Percentiles rank a stretch among this genome's conserved stretches.
These are phyloP conservation scores for Lycaena phlaeas DNA, from an alignment of 2,888 invertebrate species.

Conservation along the genomic window DNA sequence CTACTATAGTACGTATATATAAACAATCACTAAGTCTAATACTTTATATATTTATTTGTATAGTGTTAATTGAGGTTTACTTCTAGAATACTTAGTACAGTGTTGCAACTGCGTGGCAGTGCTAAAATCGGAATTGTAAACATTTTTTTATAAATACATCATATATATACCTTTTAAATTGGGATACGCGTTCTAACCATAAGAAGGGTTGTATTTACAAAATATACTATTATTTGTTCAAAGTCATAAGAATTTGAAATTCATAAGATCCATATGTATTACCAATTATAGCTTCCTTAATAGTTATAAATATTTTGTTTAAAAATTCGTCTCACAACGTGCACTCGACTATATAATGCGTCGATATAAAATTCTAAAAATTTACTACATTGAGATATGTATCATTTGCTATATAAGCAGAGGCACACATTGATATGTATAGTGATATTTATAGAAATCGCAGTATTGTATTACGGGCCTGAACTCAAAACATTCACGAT, in stretches of 20 bases:
- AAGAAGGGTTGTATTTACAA: constrained; percentile 59
- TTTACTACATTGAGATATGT: constrained; percentile 64
- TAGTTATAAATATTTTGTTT: constrained; percentile 54
- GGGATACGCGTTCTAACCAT: constrained; percentile 44
- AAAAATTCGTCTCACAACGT: constrained; percentile 61
- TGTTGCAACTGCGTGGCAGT: constrained; percentile 15
- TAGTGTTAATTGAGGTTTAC: constrained; percentile 6
- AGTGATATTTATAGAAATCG: constrained; percentile 29
- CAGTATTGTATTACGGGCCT: constrained; percentile 6
- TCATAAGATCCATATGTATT: constrained; percentile 68
- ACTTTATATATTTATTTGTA: constrained; percentile 2
- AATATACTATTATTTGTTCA: constrained; percentile 55
- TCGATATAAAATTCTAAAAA: constrained; percentile 61
- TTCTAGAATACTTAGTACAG: constrained; percentile 2
- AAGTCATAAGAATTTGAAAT: constrained; percentile 70
- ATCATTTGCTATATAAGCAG: constrained; percentile 63
- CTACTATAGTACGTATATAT: constrained; percentile 8
- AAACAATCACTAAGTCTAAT: constrained; percentile 8
- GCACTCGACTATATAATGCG: constrained; percentile 42
- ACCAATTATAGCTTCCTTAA: constrained; percentile 59
- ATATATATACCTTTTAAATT: constrained; percentile 37
- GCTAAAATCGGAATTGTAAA: constrained; percentile 12
- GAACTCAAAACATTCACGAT: too few species aligned
- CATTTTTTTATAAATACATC: constrained; percentile 9
- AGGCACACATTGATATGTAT: constrained; percentile 72